Conservation (phyloP, 1,140 invertebrate species). For the Drosophila erecta region DNA sequence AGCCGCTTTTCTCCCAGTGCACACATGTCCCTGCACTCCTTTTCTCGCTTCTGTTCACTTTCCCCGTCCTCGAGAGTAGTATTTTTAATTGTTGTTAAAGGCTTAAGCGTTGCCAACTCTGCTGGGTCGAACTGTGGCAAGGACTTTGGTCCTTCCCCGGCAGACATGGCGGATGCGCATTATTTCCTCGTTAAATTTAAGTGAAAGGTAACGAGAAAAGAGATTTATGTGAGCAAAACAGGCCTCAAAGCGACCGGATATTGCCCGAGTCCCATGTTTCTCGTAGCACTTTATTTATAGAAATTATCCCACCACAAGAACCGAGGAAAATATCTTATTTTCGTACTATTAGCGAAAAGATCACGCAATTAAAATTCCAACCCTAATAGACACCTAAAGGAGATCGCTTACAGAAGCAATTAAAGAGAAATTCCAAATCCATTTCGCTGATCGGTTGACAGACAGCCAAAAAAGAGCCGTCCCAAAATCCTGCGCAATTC, state of each 20-base stretch:
- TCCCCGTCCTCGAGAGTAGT: conserved; percentile 49
- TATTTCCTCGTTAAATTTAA: conserved; percentile 42
- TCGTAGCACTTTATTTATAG: conserved; percentile 24
- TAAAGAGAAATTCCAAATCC: conserved; percentile 45
- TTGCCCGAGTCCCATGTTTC: conserved; percentile 37
- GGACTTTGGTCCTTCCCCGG: conserved; percentile 8
- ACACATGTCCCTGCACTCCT: conserved; percentile 15
- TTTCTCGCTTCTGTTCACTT: conserved; percentile 19
- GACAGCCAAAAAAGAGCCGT: conserved; percentile 32
- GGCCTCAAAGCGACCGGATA: conserved; percentile 29
- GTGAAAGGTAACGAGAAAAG: conserved; percentile 12
- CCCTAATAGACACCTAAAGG: conserved; percentile 39
- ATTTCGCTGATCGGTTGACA: conserved; percentile 58
- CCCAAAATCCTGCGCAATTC: conserved; percentile 34
- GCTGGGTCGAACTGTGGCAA: conserved; percentile 45
- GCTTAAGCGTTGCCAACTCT: conserved; percentile 58
- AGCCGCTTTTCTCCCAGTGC: conserved; percentile 11
- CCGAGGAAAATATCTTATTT: conserved; percentile 30
- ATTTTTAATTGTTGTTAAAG: conserved; percentile 82
- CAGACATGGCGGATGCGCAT: conserved; percentile 37
- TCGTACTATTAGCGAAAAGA: conserved; percentile 23
- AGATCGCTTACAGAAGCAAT: conserved; percentile 58
- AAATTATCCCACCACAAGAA: conserved; percentile 27
- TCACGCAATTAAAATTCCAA: conserved; percentile 56
- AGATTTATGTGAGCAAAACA: conserved; percentile 3